Base-by-base conservation (phyloP, 1,140 invertebrate species). In the Trissolcus basalis region DNA sequence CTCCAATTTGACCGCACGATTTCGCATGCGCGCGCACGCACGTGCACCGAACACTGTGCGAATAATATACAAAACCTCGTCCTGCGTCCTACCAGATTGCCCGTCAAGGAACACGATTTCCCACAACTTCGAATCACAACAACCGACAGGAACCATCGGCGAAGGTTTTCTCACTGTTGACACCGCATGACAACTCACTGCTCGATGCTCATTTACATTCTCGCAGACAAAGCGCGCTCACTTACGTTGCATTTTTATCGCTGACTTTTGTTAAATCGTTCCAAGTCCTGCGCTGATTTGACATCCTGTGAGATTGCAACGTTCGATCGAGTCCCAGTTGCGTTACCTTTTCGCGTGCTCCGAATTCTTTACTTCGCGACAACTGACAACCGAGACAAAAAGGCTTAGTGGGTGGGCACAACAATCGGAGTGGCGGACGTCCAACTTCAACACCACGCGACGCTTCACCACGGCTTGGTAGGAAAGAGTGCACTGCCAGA, bases 1-100 rank as follows among this genome's bases (percentile, higher is more conserved):
- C 19, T 27, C 9, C 3, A 39, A 39, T 39, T 39, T 39, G 36
- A 39, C n/a, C n/a, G n/a, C n/a, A 9, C 36, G 39, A 7, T 56
- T 56, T 36, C n/a, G 53, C 39, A 41, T 56, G 53, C 53, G 53
- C 53, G 53, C 53, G 41, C 53, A 44, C n/a, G 9, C 53, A 56
- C 53, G 53, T 56, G 53, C 53, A 44, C 32, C 19, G 41, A 13
- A 33, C 12, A 45, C 16, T 11, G 10, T 13, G 43, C 6, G 0
- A 7, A 43, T 35, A 11, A n/a, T 45, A 16, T 6, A 56, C 39
- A 56, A 45, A 39, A 8, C 12, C 16, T 27, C 15, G 48, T 33
- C 53, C 33, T 45, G 53, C 39, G 12, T 39, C 13, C 27, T 36
- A 51, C 33, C 32, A 51, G 49, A 51, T 35, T 51, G 12, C 8